Base-by-base conservation (phyloP, 2,888 invertebrate genomes). In the Drosophila kambysellisi region DNA sequence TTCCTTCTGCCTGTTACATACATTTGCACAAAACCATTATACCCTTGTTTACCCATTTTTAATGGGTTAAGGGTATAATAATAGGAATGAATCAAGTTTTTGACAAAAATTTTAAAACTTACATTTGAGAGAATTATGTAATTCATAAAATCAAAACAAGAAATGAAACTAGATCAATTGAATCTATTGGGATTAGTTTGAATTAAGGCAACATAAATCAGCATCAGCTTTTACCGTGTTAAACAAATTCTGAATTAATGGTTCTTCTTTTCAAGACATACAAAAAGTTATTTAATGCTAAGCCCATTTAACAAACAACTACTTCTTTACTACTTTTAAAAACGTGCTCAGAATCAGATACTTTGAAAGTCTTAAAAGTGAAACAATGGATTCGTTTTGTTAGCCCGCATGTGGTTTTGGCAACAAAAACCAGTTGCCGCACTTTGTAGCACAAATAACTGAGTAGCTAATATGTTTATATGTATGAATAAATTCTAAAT, bases 401-500 rank as follows among this genome's bases (percentile, higher is more conserved):
- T 65, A n/a, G 75, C 32, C 62, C 50, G 57, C 74, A 70, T 71
- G 59, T 66, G 66, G 70, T 66, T 77, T 66, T 48, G 29, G 56
- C 37, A 54, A 56, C 53, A 65, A 65, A 43, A 77, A 76, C 61
- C 76, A 65, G 59, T 80, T 76, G 70, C 4, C 51, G 20, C 25
- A 32, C 20, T 61, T 58, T 32, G 30, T 57, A 53, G 39, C 54
- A 56, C 37, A 60, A 56, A 61, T 25, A 25, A 25, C 25, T 25
- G 25, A 25, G 25, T 25, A 20, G 17, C 11, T 20, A 43, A 54
- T 20, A 29, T 30, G 30, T 43, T 12, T 56, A 32, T 37, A 35
- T 56, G 8, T 33, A 7, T 32, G 20, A 58, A 39, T 56, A 43
- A 54, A 41, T 58, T 56, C 41, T 32, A 58, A 51, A 53, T 65